Evolutionary conservation across 2,113 vertebrate genomes (phyloP).

Genomic region (Campylomormyrus numenius): DNA sequence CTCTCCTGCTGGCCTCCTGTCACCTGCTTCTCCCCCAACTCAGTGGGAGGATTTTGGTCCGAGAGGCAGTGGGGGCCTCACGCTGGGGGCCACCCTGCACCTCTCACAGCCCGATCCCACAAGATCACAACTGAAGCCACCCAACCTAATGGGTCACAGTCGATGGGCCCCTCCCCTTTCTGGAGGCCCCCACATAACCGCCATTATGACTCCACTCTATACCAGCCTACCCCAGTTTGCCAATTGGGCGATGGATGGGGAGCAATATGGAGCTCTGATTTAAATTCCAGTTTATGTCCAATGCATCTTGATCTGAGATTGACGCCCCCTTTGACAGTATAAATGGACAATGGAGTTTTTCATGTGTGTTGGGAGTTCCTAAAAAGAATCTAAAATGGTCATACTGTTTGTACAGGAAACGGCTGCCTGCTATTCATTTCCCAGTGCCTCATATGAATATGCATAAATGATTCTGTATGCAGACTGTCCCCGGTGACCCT

Average conservation of each 20-base stretch:
- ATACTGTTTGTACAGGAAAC: not conserved
- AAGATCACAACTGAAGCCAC: not conserved
- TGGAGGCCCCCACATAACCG: not conserved
- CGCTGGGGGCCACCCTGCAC: not conserved
- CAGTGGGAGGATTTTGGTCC: conserved; percentile 12
- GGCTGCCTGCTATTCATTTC: not conserved
- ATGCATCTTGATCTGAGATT: not conserved
- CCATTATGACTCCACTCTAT: not conserved
- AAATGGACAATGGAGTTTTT: not conserved
- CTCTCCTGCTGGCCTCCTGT: conserved; percentile 45
- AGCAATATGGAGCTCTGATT: not conserved
- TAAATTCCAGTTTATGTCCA: not conserved
- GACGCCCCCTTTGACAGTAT: not conserved
- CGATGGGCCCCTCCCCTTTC: conserved; percentile 6
- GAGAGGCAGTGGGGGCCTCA: not conserved
- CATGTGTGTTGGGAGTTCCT: not conserved
- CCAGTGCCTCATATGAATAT: not conserved
- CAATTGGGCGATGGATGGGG: not conserved
- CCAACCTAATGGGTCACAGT: conserved; percentile 14
- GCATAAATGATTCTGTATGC: not conserved
- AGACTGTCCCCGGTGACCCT: not conserved
- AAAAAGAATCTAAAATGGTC: not conserved
- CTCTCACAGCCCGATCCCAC: not conserved
- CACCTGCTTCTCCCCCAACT: not conserved
- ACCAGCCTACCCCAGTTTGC: not conserved